A percentile compares a stretch with the other conserved stretches of the same genome.
These are phyloP conservation scores for Campylomormyrus tamandua DNA, from an alignment of 2,113 vertebrate species.

Conservation along the genomic window DNA sequence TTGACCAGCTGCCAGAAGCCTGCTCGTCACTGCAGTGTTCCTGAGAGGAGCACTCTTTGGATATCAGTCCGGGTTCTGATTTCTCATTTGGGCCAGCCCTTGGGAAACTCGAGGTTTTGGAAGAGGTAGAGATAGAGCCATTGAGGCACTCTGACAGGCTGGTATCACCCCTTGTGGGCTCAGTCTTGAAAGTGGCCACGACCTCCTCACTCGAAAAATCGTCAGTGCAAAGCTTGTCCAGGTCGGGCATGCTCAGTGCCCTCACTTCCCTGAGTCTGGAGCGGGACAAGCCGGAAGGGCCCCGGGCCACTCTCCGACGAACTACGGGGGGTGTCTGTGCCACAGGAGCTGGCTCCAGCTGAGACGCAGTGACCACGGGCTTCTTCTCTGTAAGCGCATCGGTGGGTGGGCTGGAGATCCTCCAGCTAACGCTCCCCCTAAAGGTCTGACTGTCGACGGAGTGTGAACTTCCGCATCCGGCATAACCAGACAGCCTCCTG, in stretches of 20 bases:
- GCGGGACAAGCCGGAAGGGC: conserved; percentile 47
- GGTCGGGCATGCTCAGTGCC: conserved; percentile 85
- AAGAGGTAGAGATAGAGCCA: not conserved
- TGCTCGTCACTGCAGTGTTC: conserved; percentile 18
- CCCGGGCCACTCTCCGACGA: conserved; percentile 51
- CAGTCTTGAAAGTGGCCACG: conserved; percentile 51
- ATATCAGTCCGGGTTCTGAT: conserved; percentile 24
- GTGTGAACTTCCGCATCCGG: conserved; percentile 38
- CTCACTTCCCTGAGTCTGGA: conserved; percentile 75
- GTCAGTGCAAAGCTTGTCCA: conserved; percentile 76
- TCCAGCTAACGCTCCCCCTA: conserved; percentile 60
- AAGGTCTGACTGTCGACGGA: conserved; percentile 40
- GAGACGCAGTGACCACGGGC: not conserved
- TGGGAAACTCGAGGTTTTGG: conserved; percentile 15
- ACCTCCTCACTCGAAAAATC: conserved; percentile 44
- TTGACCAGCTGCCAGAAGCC: conserved; percentile 63
- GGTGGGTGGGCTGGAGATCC: conserved; percentile 53
- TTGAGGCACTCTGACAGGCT: not conserved
- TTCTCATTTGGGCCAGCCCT: conserved; percentile 31
- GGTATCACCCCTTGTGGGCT: conserved; percentile 40
- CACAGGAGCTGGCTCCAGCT: not conserved
- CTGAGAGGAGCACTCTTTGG: conserved; percentile 27
- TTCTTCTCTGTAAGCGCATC: conserved; percentile 18
- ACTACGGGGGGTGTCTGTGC: conserved; percentile 38
- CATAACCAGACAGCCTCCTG: conserved; percentile 67